Evolutionary conservation across 2,888 invertebrate species (phyloP), one percentile per base, ranked within the genome.

Genomic region (Marronus borbonicus): DNA sequence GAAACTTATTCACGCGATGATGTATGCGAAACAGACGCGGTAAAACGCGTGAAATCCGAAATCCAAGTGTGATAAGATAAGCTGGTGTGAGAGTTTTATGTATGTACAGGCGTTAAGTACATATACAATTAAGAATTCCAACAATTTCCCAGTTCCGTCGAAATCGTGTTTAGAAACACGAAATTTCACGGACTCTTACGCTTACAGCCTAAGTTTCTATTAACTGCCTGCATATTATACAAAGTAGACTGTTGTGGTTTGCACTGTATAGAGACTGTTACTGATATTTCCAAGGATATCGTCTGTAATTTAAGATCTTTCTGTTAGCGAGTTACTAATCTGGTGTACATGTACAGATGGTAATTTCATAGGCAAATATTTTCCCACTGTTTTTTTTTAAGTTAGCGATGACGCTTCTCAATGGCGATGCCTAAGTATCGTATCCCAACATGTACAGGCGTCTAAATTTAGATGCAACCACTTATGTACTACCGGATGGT

Each of bases 271-370:
- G 10, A 68, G 36, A 39, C 50, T 60, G 72, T 74, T 74, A 74
- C 72, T 74, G 72, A 74, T 74, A 74, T 60, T 74, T 39, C 72
- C 72, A 74, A 74, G 72, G 72, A 74, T 74, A 60, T 24, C 3
- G 60, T 20, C 44, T 20, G 58, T 74, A 74, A 74, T 74, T 74
- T 74, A 74, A 74, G 60, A 60, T 68, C 28, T 50, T 70, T 60
- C 28, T 49, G 50, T 68, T 50, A 60, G 72, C 60, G 24, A 24
- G 60, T 60, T 68, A 74, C 39, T 74, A 49, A 20, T 60, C 58
- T 60, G 44, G 7, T 20, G 55, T 20, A 55, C 10, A 20, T 55
- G 44, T 44, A 60, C 72, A 74, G 60, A 39, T 74, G 72, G 72
- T 74, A 74, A 74, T 74, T 74, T 74, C 24, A 60, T 44, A 39